Conservation (phyloP, 1,140 invertebrate genomes). For the Neocloeon triangulifer region DNA sequence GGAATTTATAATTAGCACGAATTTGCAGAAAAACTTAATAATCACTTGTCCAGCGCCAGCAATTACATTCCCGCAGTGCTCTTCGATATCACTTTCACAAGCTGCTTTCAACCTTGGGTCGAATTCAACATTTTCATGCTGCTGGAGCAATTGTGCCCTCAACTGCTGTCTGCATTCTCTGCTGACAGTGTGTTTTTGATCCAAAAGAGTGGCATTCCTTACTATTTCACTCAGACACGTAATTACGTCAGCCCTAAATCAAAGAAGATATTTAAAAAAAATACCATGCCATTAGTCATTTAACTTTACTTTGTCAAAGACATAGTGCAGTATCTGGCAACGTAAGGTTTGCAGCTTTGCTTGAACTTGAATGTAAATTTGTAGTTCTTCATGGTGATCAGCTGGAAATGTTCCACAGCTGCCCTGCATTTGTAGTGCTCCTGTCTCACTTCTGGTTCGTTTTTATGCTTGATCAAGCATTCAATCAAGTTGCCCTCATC, state of each 20-base stretch:
- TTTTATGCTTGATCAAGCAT: conserved; percentile 83
- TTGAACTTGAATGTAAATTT: conserved; percentile 91
- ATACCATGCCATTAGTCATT: not conserved
- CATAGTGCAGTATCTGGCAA: conserved; percentile 51
- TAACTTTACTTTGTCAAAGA: conserved; percentile 21
- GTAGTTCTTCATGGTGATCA: conserved; percentile 83
- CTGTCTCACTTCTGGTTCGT: conserved; percentile 46
- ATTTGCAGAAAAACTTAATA: conserved; percentile 9
- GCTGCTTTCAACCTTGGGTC: conserved; percentile 56
- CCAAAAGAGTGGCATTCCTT: conserved; percentile 64
- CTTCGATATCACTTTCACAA: conserved; percentile 54
- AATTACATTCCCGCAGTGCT: conserved; percentile 42
- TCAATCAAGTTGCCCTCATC: conserved; percentile 77
- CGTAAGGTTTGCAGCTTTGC: conserved; percentile 69
- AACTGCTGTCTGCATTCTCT: conserved; percentile 75
- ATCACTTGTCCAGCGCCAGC: conserved; percentile 56
- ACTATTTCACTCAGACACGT: conserved; percentile 77
- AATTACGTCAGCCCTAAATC: conserved; percentile 56
- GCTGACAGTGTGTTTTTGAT: conserved; percentile 50
- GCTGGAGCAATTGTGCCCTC: conserved; percentile 66
- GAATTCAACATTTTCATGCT: conserved; percentile 62
- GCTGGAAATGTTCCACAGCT: conserved; percentile 83
- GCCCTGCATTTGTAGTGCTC: conserved; percentile 64
- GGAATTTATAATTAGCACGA: not conserved
- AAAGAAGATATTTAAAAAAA: conserved; percentile 1